These are phyloP conservation scores for Drosophila pegasa DNA, from an alignment of 2,888 invertebrate genomes.

Conservation along the genomic window DNA sequence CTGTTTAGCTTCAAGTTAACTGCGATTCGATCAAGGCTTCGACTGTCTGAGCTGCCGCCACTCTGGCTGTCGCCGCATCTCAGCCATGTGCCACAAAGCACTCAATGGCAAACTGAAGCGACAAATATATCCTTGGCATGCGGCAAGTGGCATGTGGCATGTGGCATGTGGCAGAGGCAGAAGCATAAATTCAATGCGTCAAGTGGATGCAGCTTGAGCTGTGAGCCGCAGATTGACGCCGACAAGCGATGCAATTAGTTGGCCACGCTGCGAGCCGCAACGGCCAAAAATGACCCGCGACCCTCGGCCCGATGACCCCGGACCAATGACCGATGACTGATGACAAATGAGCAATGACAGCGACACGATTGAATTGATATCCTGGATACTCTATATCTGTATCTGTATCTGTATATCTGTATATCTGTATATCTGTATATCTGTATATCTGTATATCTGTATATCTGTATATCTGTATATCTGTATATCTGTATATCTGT, in stretches of 20 bases:
- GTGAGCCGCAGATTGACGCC: slow-evolving; percentile 50
- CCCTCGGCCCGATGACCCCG: slow-evolving; percentile 5
- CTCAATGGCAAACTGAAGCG: slow-evolving; percentile 42
- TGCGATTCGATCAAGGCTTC: not conserved
- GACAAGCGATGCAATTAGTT: slow-evolving; percentile 57
- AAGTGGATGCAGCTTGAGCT: slow-evolving; percentile 48
- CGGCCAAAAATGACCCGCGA: not conserved
- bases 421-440: not conserved
- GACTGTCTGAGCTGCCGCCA: not conserved
- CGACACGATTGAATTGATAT: not conserved
- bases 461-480: slow-evolving; percentile 1
- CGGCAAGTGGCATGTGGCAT: slow-evolving; percentile 32
- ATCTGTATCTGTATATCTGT: not conserved
- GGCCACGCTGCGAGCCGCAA: slow-evolving; percentile 15
- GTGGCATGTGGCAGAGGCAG: slow-evolving; percentile 31
- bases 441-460: not conserved
- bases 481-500: slow-evolving; percentile 3
- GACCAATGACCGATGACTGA: slow-evolving; percentile 12
- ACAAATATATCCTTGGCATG: slow-evolving; percentile 53
- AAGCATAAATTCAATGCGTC: slow-evolving; percentile 60
- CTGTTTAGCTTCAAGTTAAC: not conserved
- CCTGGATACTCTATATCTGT: not conserved
- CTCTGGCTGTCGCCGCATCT: slow-evolving; percentile 11
- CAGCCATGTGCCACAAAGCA: slow-evolving; percentile 37
- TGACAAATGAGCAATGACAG: slow-evolving; percentile 11